Evolutionary conservation across 2,113 vertebrate species (phyloP).

Genomic region (Salvelinus fontinalis): DNA sequence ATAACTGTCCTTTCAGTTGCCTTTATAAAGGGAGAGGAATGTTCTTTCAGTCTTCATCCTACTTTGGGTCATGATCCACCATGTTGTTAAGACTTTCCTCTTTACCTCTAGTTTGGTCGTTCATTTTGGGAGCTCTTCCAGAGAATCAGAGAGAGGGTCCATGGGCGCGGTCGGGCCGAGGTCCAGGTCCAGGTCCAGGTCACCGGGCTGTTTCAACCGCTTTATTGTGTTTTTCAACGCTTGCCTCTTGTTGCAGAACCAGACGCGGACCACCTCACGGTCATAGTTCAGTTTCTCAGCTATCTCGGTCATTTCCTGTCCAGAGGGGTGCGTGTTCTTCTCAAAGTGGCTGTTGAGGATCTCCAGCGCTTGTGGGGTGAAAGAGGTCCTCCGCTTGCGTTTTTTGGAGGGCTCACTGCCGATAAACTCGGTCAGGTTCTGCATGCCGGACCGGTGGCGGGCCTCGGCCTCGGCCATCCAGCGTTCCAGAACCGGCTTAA

Average conservation of each 20-base stretch:
- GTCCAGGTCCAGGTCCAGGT: constrained; percentile 73
- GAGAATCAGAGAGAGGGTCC: constrained; percentile 90
- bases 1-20: constrained; percentile 70
- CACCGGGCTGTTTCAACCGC: constrained; percentile 89
- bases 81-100: constrained; percentile 37
- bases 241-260: constrained; percentile 99
- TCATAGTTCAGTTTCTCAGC: constrained; percentile 99
- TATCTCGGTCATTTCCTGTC: constrained; percentile 99
- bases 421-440: constrained; percentile 99
- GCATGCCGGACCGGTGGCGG: constrained; percentile 99
- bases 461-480: constrained; percentile 99
- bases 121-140: constrained; percentile 89
- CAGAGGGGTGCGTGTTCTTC: constrained; percentile 99
- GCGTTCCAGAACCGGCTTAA: constrained; percentile 99
- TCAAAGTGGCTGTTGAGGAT: constrained; percentile 99
- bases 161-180: constrained; percentile 78
- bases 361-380: constrained; percentile 99
- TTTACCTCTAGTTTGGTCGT: constrained; percentile 32
- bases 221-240: constrained; percentile 99
- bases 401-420: constrained; percentile 99
- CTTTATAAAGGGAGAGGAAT: constrained; percentile 63
- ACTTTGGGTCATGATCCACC: constrained; percentile 46
- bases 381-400: constrained; percentile 99
- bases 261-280: constrained; percentile 98
- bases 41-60: constrained; percentile 77